Percentiles rank a stretch among this genome's conserved stretches.
phyloP scores from a whole-genome alignment of 2,888 invertebrate species.

The Creontiades dilutus region DNA sequence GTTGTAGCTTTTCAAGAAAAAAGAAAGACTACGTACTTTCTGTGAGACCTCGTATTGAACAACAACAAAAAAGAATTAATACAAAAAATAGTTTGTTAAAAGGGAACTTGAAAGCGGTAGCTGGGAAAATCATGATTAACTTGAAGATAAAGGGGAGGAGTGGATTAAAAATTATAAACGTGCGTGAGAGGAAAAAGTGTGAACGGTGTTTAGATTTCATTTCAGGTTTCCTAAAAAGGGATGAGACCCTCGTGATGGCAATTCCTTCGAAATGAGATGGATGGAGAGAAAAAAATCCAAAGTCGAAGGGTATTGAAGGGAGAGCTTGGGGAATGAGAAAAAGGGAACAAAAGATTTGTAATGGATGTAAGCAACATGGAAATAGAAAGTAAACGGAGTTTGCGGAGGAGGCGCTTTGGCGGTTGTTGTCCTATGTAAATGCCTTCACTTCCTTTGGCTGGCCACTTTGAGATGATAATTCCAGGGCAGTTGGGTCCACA shows the following conservation, averaged over 20 bases:
- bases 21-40: neutral
- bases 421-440: slow-evolving; percentile 67
- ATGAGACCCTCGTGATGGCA: slow-evolving; percentile 6
- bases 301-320: slow-evolving; percentile 40
- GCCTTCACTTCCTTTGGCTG: slow-evolving; percentile 12
- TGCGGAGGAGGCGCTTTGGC: slow-evolving; percentile 49
- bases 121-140: slow-evolving; percentile 24
- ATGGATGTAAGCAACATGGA: slow-evolving; percentile 67
- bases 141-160: neutral
- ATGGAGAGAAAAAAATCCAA: slow-evolving; percentile 24
- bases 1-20: neutral
- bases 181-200: slow-evolving; percentile 52
- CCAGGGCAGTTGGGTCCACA: neutral
- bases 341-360: slow-evolving; percentile 63
- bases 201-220: slow-evolving; percentile 58
- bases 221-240: slow-evolving; percentile 65
- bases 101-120: neutral
- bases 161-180: slow-evolving; percentile 51
- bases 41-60: neutral
- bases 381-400: slow-evolving; percentile 63
- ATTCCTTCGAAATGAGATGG: slow-evolving; percentile 39
- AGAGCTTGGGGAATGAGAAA: slow-evolving; percentile 1
- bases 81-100: neutral
- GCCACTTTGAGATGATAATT: slow-evolving; percentile 67
- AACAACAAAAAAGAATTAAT: neutral